Percentiles rank a stretch among this genome's conserved stretches.
phyloP scores from a whole-genome alignment of 2,113 vertebrate species.

The Panthera uncia region DNA sequence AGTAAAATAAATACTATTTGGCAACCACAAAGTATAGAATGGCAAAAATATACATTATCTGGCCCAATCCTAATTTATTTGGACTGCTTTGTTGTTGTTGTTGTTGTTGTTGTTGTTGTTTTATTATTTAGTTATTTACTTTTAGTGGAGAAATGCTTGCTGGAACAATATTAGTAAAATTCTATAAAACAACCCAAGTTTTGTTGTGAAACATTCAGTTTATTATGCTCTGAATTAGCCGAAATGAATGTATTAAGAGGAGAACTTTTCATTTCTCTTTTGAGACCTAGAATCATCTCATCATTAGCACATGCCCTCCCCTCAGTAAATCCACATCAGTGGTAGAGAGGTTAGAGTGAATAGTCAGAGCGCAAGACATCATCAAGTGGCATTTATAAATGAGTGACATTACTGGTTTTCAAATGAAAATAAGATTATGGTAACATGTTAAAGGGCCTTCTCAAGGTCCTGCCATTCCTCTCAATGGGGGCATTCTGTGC shows the following conservation, averaged over 20 bases:
- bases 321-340: background rate
- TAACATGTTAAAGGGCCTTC: background rate
- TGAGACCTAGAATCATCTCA: background rate
- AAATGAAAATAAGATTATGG: background rate
- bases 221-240: background rate
- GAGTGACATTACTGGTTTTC: background rate
- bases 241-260: background rate
- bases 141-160: background rate
- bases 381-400: background rate
- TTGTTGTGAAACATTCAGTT: background rate
- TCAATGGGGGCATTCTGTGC: rapidly evolving
- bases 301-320: background rate
- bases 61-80: background rate
- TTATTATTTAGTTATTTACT: background rate
- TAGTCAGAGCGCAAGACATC: background rate
- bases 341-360: background rate
- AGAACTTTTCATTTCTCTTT: background rate
- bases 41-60: background rate
- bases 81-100: background rate
- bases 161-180: background rate
- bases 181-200: background rate
- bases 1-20: background rate
- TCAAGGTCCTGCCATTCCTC: background rate
- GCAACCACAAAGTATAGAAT: background rate
- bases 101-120: background rate